Evolutionary conservation across 2,888 invertebrate species (phyloP), one percentile per base, ranked within the genome.

Genomic region (Scaptomyza cyrtandrae): DNA sequence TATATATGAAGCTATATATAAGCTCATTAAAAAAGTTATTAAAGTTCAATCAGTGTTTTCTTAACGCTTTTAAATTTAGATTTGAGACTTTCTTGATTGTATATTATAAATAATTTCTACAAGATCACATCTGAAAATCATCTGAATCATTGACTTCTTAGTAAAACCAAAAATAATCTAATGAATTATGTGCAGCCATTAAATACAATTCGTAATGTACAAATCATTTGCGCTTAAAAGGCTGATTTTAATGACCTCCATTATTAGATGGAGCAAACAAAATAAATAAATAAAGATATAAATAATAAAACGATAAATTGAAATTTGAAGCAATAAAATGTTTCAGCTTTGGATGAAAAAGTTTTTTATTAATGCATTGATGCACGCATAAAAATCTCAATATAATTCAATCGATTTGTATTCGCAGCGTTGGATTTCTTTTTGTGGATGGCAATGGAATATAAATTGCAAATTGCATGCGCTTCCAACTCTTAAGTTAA

Each of bases 331-430:
- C 63, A 49, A 74, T 77, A 74, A 77, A 66, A 62, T 43, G 56
- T 60, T 31, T 46, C 13, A n/a, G 46, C 35, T 46, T n/a, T 33
- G 16, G 16, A 44, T 33, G 44, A 75, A 58, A 67, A 75, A 58
- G 66, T 70, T 76, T 76, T 83, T 41, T 74, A 79, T 86, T 77
- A 83, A 86, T 86, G 84, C 67, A 79, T 77, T 81, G 81, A 72
- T 72, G 79, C 69, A 74, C 75, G 80, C 80, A 79, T 75, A 83
- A 78, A 87, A 87, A 87, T 81, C 78, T 58, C 75, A 77, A 86
- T 87, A 86, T 85, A 86, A 85, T 85, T 81, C 86, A 83, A 87
- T 87, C 88, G 78, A 83, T 87, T 79, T 71, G 72, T 74, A 69
- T 82, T 48, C 64, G 66, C 16, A 52, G 55, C 33, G 37, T 44